These are phyloP conservation scores for Prunella fulvescens DNA, from an alignment of 2,113 vertebrate species.

Conservation along the genomic window DNA sequence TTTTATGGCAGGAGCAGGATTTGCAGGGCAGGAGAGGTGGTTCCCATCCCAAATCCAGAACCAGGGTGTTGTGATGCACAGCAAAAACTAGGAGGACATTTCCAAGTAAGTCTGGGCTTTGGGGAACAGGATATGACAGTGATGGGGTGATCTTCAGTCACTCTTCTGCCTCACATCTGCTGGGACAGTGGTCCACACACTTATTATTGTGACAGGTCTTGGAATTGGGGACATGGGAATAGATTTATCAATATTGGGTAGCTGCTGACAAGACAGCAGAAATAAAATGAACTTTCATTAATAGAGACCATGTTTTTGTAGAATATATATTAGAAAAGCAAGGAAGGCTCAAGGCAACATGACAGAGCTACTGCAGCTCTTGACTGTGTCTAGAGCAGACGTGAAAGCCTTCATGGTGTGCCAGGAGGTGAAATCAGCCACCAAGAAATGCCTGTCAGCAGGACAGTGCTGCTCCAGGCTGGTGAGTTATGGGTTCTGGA, in stretches of 20 bases:
- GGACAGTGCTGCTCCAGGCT: background rate
- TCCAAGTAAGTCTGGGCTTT: background rate
- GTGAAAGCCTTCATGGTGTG: background rate
- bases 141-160: background rate
- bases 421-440: background rate
- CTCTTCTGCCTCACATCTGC: background rate
- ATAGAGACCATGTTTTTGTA: background rate
- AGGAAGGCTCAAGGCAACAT: background rate
- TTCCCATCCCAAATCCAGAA: background rate
- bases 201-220: background rate
- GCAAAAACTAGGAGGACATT: rapidly evolving
- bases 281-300: background rate
- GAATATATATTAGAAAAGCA: background rate
- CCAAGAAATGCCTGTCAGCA: background rate
- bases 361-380: background rate
- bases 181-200: background rate
- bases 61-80: background rate
- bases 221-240: background rate
- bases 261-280: background rate
- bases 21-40: rapidly evolving
- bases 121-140: background rate
- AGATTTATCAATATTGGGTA: background rate
- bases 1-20: background rate
- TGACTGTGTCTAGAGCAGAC: background rate
- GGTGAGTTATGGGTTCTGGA: background rate